Evolutionary conservation across 2,113 vertebrate species (phyloP).

Genomic region (Cranoglanis bouderius): DNA sequence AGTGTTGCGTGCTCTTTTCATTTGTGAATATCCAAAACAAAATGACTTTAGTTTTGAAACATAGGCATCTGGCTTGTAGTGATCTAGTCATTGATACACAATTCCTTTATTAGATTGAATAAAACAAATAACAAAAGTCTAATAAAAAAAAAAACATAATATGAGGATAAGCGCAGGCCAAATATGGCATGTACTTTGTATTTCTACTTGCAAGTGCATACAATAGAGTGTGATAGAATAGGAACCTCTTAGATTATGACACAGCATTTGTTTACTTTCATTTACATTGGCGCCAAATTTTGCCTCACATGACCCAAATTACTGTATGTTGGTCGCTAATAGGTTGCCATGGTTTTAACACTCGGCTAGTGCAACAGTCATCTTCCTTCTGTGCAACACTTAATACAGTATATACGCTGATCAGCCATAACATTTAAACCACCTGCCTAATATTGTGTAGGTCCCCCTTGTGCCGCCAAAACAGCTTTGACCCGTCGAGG

Average conservation of each 20-base stretch:
- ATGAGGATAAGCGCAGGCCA: not conserved
- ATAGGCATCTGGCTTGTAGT: not conserved
- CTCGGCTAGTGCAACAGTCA: not conserved
- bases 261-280: not conserved
- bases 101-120: not conserved
- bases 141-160: not conserved
- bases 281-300: not conserved
- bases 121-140: not conserved
- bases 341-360: not conserved
- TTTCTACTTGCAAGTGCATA: not conserved
- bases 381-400: not conserved
- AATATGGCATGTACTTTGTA: not conserved
- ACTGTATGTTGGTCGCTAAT: not conserved
- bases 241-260: too few species aligned
- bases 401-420: too few species aligned
- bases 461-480: too few species aligned
- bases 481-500: too few species aligned
- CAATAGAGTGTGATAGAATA: not conserved
- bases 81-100: not conserved
- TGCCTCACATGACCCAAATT: not conserved
- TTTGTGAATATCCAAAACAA: not conserved
- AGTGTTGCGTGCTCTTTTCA: not conserved
- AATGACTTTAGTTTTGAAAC: not conserved
- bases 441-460: too few species aligned
- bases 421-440: too few species aligned